Evolutionary conservation across 2,888 invertebrate genomes (phyloP), one percentile per base, ranked within the genome.

Genomic region (Antitype chi): DNA sequence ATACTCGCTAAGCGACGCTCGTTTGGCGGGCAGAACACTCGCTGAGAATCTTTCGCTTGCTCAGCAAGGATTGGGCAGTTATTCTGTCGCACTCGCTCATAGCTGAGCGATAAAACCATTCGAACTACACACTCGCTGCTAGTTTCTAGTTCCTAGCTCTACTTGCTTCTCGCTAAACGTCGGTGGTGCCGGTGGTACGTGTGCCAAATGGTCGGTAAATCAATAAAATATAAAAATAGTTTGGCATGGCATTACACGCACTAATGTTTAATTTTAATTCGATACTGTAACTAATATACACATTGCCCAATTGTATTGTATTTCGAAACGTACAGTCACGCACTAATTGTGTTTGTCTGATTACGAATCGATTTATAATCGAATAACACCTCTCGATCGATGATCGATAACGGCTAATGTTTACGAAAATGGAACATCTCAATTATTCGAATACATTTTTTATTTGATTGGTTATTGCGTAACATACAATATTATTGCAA

Each of bases 291-390:
- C 74, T 76, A 85, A 85, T 89, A 76, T 23, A 84, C 63, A 83
- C 64, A 83, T 90, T 89, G 81, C 88, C 70, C 81, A 90, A 90
- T 88, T 73, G 84, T 89, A 90, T 92, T 86, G 84, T 87, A 87
- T 92, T 91, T 86, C 90, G 81, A 86, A 85, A 87, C 70, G 82
- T 87, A 88, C 80, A 89, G 91, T 92, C 93, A 92, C 90, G 91
- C 89, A 89, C 91, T 93, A 91, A 92, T 92, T 90, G 87, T 86
- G 81, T 88, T 88, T 73, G 82, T 78, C 66, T 32, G 84, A 90
- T 89, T 89, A 91, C 88, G 90, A 91, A 84, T 87, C 81, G 82
- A 88, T 89, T 85, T 74, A 82, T 80, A 87, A 84, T 85, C 81
- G 76, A 81, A 83, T 84, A 85, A 85, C 86, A 86, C 81, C 79